Evolutionary conservation across 2,888 invertebrate genomes (phyloP).

Genomic region (Lasioglossum marginatum): DNA sequence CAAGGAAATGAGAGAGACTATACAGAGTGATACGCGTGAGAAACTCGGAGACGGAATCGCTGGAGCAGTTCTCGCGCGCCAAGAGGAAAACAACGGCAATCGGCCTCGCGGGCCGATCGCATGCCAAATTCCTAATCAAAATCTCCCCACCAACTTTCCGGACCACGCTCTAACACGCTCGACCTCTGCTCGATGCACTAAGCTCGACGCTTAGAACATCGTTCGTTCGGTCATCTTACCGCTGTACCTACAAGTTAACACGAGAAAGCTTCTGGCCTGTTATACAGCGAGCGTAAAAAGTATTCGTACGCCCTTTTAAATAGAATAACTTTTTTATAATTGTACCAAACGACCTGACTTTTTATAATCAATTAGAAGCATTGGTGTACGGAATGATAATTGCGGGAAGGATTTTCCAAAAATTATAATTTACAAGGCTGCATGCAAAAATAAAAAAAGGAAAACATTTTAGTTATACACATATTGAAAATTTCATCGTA

Average conservation of each 20-base stretch:
- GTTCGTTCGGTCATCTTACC: background rate
- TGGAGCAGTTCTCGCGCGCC: background rate
- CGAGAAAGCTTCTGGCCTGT: background rate
- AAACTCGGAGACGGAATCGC: background rate
- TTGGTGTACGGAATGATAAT: too few species aligned
- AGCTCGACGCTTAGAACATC: background rate
- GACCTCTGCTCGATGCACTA: background rate
- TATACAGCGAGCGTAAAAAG: too few species aligned
- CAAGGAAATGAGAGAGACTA: background rate
- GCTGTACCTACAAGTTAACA: background rate
- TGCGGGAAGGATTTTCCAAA: too few species aligned
- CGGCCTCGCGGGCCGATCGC: background rate
- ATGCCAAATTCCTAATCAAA: slow-evolving; percentile 8
- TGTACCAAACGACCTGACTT: too few species aligned
- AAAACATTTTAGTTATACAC: too few species aligned
- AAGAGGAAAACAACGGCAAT: background rate
- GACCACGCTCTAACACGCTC: background rate
- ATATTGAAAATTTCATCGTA: too few species aligned
- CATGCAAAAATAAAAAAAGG: too few species aligned
- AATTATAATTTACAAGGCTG: too few species aligned
- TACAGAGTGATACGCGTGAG: background rate
- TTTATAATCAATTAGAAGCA: too few species aligned
- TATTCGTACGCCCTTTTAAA: too few species aligned
- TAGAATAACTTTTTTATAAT: too few species aligned
- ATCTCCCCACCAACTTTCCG: background rate